Evolutionary conservation across 2,797 vertebrate species (phyloP).

Genomic region (Brachymystax lenok): DNA sequence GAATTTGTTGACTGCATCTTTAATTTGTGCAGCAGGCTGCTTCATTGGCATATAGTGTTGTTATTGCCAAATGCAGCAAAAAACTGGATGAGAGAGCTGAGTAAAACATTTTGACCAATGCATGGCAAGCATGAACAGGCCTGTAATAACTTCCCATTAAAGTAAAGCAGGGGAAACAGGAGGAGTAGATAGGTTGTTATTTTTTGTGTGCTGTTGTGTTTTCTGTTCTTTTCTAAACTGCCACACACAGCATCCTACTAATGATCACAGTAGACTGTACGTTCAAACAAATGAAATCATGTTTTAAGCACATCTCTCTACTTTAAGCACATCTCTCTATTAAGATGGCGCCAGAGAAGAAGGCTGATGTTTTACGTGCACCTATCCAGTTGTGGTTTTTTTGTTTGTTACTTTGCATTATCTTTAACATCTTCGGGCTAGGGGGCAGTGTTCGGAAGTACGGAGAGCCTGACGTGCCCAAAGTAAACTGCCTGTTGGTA

Average conservation of each 20-base stretch:
- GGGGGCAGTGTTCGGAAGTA: no score
- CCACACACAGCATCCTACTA: neutral
- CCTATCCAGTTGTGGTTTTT: no score
- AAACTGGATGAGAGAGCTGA: conserved; percentile 29
- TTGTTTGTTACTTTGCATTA: no score
- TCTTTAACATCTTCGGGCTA: no score
- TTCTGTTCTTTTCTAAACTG: neutral
- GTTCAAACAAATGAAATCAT: neutral
- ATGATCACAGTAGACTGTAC: neutral
- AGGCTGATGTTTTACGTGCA: no score
- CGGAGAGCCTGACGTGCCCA: no score
- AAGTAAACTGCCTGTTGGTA: no score
- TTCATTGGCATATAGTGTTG: conserved; percentile 53
- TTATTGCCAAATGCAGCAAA: conserved; percentile 61
- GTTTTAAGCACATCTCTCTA: neutral
- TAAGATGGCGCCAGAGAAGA: no score
- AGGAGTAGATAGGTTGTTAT: neutral
- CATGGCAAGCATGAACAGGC: conserved; percentile 28
- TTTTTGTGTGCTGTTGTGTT: neutral
- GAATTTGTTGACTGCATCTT: no score
- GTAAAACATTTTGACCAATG: conserved; percentile 36
- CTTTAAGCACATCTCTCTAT: neutral
- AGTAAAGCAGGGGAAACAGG: conserved; percentile 26
- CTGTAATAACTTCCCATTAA: conserved; percentile 33
- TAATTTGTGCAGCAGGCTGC: conserved; percentile 54